Base-by-base conservation (phyloP, 2,888 invertebrate species). In the Caenorhabditis afra region DNA sequence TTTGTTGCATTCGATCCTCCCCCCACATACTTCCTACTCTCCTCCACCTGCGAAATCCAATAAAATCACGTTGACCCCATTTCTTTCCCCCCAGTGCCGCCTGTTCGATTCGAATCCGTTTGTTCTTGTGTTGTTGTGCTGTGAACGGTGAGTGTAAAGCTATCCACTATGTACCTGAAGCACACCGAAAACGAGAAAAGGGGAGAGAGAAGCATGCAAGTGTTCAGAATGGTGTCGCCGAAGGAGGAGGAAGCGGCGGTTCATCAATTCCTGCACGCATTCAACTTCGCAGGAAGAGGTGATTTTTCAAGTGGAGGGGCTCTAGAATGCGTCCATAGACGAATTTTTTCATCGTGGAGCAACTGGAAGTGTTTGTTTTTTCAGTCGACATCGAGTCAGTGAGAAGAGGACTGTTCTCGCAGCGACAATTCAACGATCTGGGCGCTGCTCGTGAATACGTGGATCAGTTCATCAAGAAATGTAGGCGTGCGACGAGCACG, bases 391-490 rank as follows among this genome's bases (percentile, higher is more conserved):
- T 44, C 0, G 58, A 61, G n/a, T 18, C 18, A 16, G 61, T 71
- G 1, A n/a, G 52, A 20, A 58, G 58, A 8, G 59, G 52, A 2
- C 14, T 77, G 1, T 64, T 66, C 35, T 16, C 52, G 18, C 70
- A 61, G 5, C 14, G 55, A 29, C 71, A 71, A 20, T 39, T 71
- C 49, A 52, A 29, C 3, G 77, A 77, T 66, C 0, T 59, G 18
- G 44, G 66, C 3, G 50, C 29, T 3, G 37, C 77, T 4, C n/a
- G 71, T n/a, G 44, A 59, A 4, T 77, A 55, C 41, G 65, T 77
- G 7, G 47, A 71, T 29, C 41, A 47, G n/a, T 77, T 77, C 35
- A 53, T 71, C 18, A 61, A 59, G 18, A 77, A 71, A 61, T 77
- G 77, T 70, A 22, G 16, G 59, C 12, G n/a, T 22, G 20, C 22